Conservation (phyloP, 2,113 vertebrate genomes). For the Sander vitreus region DNA sequence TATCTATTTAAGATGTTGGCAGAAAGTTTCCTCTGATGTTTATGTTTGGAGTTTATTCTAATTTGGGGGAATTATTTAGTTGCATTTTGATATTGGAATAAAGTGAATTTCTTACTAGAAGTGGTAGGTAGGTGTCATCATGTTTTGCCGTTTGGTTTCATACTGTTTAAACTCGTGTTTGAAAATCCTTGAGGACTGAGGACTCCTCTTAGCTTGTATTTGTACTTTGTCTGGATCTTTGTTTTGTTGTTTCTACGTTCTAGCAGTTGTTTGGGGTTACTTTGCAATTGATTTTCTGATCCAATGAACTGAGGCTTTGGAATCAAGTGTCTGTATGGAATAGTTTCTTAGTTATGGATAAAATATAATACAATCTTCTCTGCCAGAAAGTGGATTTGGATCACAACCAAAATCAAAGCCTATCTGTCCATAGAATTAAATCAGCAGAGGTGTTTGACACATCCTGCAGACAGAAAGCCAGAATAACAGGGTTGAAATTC, state of each 20-base stretch:
- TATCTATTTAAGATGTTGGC: background rate
- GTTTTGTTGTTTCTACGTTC: background rate
- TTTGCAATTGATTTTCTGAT: background rate
- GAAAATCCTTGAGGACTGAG: background rate
- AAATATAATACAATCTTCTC: background rate
- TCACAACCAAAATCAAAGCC: constrained; percentile 1
- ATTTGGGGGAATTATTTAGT: background rate
- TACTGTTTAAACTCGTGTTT: background rate
- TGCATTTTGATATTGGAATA: background rate
- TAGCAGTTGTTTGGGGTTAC: background rate
- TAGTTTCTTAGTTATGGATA: background rate
- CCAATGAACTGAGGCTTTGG: background rate
- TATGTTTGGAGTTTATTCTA: background rate
- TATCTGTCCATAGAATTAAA: constrained; percentile 1
- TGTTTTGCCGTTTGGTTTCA: constrained; percentile 1
- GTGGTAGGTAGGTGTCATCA: too few species aligned
- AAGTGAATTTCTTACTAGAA: background rate
- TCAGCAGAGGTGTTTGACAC: constrained; percentile 7
- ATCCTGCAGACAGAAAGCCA: constrained; percentile 13
- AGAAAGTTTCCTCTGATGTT: background rate
- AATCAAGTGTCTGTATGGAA: background rate
- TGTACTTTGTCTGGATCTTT: background rate
- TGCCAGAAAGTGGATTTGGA: constrained; percentile 26
- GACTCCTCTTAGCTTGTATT: background rate
- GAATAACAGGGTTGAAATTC: constrained; percentile 18